Conservation (phyloP, 1,140 invertebrate genomes). For the Goniozus legneri region DNA sequence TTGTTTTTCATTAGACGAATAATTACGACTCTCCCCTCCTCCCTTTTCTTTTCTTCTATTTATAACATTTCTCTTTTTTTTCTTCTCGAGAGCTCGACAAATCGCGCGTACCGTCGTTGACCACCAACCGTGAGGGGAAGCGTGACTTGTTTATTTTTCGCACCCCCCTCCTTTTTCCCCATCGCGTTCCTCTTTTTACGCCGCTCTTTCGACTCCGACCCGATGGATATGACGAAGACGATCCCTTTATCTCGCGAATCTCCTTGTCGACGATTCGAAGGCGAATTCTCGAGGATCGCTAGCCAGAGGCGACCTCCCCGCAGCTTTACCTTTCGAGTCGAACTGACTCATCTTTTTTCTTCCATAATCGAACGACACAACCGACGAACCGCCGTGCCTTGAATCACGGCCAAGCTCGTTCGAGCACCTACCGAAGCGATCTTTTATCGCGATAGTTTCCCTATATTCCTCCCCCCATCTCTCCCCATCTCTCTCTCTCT, state of each 20-base stretch:
- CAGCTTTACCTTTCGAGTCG: constrained; percentile 14
- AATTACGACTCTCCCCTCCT: constrained; percentile 33
- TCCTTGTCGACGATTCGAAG: constrained; percentile 8
- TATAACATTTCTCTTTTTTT: too few species aligned
- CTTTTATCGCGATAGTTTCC: too few species aligned
- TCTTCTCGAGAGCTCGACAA: constrained; percentile 40
- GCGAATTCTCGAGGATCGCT: constrained; percentile 11
- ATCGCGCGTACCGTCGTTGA: constrained; percentile 35
- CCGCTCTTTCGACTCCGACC: too few species aligned
- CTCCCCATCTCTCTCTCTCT: too few species aligned
- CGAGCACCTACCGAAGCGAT: neutral
- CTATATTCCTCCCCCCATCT: too few species aligned
- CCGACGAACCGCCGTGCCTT: too few species aligned
- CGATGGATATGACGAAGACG: constrained; percentile 26
- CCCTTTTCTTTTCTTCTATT: too few species aligned
- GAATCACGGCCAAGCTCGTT: constrained; percentile 15
- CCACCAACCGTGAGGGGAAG: constrained; percentile 27
- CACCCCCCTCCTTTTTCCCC: constrained; percentile 5
- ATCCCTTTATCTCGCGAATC: constrained; percentile 26
- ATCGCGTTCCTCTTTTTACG: neutral
- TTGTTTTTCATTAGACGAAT: constrained; percentile 45
- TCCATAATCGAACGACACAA: too few species aligned
- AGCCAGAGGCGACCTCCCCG: constrained; percentile 16
- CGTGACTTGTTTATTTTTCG: constrained; percentile 24
- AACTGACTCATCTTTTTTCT: too few species aligned